Evolutionary conservation across 2,797 vertebrate genomes (phyloP).

Genomic region (Meda fulgida): DNA sequence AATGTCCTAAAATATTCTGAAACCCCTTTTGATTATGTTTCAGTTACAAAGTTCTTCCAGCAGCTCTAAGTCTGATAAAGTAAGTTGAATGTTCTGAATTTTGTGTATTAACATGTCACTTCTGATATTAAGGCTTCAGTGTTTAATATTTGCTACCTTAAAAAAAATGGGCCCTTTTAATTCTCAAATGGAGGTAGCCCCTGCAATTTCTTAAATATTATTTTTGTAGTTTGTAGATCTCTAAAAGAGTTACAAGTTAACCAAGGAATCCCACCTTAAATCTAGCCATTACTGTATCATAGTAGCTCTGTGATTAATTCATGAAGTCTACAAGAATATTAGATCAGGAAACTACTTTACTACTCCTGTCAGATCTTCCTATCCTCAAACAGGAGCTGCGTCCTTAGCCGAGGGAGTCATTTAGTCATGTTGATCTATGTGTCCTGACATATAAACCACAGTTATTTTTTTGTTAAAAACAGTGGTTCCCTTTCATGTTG

Average conservation of each 20-base stretch:
- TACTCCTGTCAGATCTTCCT: conserved; percentile 60
- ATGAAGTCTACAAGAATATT: background rate
- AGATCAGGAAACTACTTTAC: conserved; percentile 18
- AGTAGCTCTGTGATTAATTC: too few species aligned
- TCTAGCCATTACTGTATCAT: background rate
- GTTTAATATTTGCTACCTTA: background rate
- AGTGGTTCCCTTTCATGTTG: background rate
- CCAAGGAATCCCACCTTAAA: background rate
- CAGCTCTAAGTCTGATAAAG: conserved; percentile 70
- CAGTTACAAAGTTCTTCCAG: conserved; percentile 78
- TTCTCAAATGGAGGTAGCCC: background rate
- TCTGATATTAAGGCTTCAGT: background rate
- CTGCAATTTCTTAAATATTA: background rate
- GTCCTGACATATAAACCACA: background rate
- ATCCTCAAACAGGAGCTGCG: conserved; percentile 14
- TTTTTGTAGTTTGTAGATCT: background rate
- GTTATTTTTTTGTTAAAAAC: background rate
- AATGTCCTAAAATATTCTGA: conserved; percentile 61
- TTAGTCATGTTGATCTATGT: background rate
- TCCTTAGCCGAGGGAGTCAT: background rate
- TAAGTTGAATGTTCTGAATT: conserved; percentile 70
- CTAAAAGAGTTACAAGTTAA: background rate
- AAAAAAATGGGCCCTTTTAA: background rate
- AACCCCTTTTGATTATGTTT: conserved; percentile 79
- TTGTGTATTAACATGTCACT: background rate